phyloP scores from a whole-genome alignment of 1,140 invertebrate species.

The Tachypleus tridentatus region DNA sequence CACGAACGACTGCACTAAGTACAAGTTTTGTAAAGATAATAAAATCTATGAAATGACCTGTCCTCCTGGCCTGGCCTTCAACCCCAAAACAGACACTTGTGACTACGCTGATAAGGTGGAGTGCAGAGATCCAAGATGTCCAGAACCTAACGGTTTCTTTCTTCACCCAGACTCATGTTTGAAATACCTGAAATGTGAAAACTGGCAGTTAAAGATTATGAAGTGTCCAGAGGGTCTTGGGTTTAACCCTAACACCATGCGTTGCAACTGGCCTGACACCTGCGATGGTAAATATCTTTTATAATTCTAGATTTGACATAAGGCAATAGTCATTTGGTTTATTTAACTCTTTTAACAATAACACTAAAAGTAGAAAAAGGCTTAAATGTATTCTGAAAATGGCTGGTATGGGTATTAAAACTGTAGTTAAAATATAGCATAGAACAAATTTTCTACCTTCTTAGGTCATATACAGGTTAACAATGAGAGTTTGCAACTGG shows the following conservation, averaged over 20 bases:
- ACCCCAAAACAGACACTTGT: slow-evolving; percentile 5
- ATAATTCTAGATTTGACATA: no score
- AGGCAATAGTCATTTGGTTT: no score
- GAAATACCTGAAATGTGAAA: slow-evolving; percentile 24
- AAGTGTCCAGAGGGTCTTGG: slow-evolving; percentile 17
- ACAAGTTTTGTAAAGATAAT: slow-evolving; percentile 6
- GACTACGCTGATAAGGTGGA: slow-evolving; percentile 9
- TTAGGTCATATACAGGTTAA: no score
- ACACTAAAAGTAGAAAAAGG: no score
- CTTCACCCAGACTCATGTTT: slow-evolving; percentile 14
- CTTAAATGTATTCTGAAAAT: no score
- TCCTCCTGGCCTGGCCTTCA: slow-evolving; percentile 4
- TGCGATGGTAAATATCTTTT: slow-evolving; percentile 6
- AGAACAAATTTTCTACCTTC: no score
- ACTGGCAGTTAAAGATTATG: slow-evolving; percentile 23
- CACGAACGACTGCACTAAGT: slow-evolving; percentile 12
- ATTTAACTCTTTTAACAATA: no score
- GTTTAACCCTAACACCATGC: slow-evolving; percentile 6
- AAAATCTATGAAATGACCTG: slow-evolving; percentile 3
- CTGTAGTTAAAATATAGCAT: no score
- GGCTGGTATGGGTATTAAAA: no score
- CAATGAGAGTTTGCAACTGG: no score
- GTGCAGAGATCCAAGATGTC: slow-evolving; percentile 2
- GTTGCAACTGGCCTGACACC: background rate
- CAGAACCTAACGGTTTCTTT: slow-evolving; percentile 2